Evolutionary conservation across 2,888 invertebrate genomes (phyloP), one percentile per base, ranked within the genome.

Genomic region (Rotaria socialis): DNA sequence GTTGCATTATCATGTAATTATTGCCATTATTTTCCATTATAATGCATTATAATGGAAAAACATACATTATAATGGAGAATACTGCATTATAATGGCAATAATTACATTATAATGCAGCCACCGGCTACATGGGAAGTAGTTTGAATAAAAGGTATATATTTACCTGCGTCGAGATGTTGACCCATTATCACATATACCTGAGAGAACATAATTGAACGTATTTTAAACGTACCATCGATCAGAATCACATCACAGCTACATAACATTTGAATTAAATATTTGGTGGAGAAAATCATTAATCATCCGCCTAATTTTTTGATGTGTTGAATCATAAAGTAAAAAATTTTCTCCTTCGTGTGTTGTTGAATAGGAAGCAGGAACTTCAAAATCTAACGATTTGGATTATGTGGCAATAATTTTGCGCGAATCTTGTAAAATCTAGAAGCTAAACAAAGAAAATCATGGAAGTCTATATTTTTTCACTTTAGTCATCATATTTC

Each of bases 371-470:
- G 7, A 41, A 41, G 41, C 3, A 22, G 74, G 41, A 41, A 74
- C 74, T 74, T 74, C 74, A 74, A 74, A 74, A 74, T 74, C 74
- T 24, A 74, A 74, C 41, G 74, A 35, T 41, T 74, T 41, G 74
- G 74, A 74, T 35, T 74, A 74, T 35, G 74, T 74, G 74, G 74
- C 41, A 74, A 74, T 41, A 74, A 19, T 27, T 74, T 74, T 41
- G 74, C 27, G 7, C 74, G 74, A 74, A 74, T 74, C 22, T 74
- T 74, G 41, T 74, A 41, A 41, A 41, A 74, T 41, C 8, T 74
- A 22, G 74, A 74, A 41, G 74, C 74, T 74, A 27, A 19, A 74
- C 7, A 22, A 58, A 58, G 58, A 58, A 58, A 58, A 58, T n/a
- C 1, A 58, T 58, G n/a, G n/a, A n/a, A 10, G n/a, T 22, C n/a